Evolutionary conservation across 2,888 invertebrate genomes (phyloP).

Genomic region (Bombylius discolor): DNA sequence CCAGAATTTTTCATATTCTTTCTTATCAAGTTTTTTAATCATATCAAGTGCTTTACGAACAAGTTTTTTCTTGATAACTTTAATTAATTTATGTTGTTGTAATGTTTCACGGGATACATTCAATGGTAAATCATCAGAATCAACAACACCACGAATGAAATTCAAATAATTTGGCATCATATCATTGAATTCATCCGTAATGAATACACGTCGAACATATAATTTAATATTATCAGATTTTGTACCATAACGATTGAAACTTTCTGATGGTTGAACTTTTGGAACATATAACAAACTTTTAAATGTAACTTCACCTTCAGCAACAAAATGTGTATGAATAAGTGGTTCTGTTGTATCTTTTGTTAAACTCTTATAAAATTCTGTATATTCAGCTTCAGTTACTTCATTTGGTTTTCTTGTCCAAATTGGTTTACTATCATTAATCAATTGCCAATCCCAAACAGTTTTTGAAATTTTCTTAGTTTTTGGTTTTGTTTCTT

Average conservation of each 20-base stretch:
- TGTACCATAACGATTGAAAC: conserved; percentile 91
- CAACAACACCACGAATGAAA: conserved; percentile 94
- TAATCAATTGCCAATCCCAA: conserved; percentile 96
- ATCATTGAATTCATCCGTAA: conserved; percentile 98
- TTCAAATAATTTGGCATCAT: conserved; percentile 97
- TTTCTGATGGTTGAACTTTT: conserved; percentile 77
- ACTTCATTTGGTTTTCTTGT: conserved; percentile 82
- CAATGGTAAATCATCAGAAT: conserved; percentile 95
- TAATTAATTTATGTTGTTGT: conserved; percentile 96
- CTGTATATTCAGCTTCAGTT: conserved; percentile 75
- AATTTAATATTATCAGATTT: conserved; percentile 90
- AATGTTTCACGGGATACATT: conserved; percentile 97
- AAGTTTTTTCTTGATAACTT: conserved; percentile 98
- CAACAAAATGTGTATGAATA: conserved; percentile 80
- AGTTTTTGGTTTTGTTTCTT: conserved; percentile 62
- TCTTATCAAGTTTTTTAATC: conserved; percentile 89
- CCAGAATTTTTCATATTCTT: conserved; percentile 90
- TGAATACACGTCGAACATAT: conserved; percentile 96
- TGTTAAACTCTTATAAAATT: conserved; percentile 91
- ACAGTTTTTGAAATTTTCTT: conserved; percentile 87
- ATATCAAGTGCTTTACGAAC: conserved; percentile 94
- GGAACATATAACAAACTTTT: conserved; percentile 93
- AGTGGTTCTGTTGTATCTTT: conserved; percentile 77
- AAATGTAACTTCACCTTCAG: conserved; percentile 99
- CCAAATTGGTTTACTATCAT: conserved; percentile 98